Percentiles rank a stretch among this genome's conserved stretches.
These are phyloP conservation scores for Uropetala carovei DNA, from an alignment of 2,888 invertebrate genomes.

Conservation along the genomic window DNA sequence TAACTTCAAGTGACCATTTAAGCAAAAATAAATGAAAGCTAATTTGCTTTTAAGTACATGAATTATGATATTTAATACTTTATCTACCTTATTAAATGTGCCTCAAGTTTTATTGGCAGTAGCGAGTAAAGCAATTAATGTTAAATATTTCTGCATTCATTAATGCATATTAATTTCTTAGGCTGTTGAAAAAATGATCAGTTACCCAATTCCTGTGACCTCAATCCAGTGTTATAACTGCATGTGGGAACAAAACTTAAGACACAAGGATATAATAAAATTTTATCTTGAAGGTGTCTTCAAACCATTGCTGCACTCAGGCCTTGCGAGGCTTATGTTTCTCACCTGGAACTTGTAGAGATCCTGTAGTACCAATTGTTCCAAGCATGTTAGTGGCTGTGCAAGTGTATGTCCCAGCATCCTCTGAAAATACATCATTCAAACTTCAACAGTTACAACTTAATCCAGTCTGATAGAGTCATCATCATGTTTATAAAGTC, in stretches of 20 bases:
- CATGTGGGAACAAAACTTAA: conserved; percentile 17
- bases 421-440: conserved; percentile 77
- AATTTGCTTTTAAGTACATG: conserved; percentile 37
- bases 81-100: conserved; percentile 23
- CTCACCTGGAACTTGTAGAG: conserved; percentile 84
- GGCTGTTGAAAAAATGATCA: background rate
- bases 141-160: conserved; percentile 38
- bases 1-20: background rate
- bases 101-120: conserved; percentile 25
- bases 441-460: background rate
- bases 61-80: conserved; percentile 15
- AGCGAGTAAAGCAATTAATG: conserved; percentile 48
- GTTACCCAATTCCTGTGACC: background rate
- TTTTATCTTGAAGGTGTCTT: conserved; percentile 43
- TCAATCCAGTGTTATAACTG: conserved; percentile 37
- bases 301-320: conserved; percentile 11
- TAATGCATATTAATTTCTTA: conserved; percentile 1
- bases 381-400: conserved; percentile 85
- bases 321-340: conserved; percentile 74
- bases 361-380: conserved; percentile 81
- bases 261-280: background rate
- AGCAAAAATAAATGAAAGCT: conserved; percentile 34
- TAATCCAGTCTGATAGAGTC: background rate
- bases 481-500: background rate
- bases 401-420: conserved; percentile 87